Conservation (phyloP, 1,140 invertebrate genomes). For the Pentalonia nigronervosa region DNA sequence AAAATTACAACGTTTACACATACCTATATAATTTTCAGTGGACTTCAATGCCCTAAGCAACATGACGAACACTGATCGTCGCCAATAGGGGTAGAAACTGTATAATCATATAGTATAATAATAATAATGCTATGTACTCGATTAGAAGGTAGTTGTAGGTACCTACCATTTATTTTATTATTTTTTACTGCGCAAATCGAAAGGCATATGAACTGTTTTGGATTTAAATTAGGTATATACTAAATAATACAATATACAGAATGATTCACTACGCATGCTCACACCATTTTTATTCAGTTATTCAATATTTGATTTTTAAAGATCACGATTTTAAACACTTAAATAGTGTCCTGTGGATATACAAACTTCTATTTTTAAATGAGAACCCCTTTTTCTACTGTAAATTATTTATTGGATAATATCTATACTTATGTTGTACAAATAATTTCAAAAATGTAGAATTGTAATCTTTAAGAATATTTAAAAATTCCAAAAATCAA, state of each 20-base stretch:
- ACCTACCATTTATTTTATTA: background rate
- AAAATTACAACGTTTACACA: constrained; percentile 5
- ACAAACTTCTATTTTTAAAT: too few relatives aligned
- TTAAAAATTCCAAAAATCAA: too few relatives aligned
- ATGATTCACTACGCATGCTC: too few relatives aligned
- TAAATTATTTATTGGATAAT: too few relatives aligned
- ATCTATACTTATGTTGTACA: too few relatives aligned
- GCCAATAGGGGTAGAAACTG: background rate
- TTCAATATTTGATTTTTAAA: too few relatives aligned
- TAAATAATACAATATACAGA: background rate
- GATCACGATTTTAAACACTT: too few relatives aligned
- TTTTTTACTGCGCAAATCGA: background rate
- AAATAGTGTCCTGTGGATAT: too few relatives aligned
- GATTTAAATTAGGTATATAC: background rate
- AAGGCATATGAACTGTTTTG: background rate
- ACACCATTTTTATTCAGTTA: too few relatives aligned
- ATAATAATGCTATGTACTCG: background rate
- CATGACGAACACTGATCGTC: background rate
- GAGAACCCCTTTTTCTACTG: too few relatives aligned
- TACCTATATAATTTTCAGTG: background rate
- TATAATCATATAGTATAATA: background rate
- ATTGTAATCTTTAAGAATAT: too few relatives aligned
- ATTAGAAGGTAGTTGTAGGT: background rate
- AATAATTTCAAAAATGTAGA: too few relatives aligned
- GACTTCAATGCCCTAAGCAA: background rate